phyloP scores from a whole-genome alignment of 2,113 vertebrate species.

The Psittacara wagleri region DNA sequence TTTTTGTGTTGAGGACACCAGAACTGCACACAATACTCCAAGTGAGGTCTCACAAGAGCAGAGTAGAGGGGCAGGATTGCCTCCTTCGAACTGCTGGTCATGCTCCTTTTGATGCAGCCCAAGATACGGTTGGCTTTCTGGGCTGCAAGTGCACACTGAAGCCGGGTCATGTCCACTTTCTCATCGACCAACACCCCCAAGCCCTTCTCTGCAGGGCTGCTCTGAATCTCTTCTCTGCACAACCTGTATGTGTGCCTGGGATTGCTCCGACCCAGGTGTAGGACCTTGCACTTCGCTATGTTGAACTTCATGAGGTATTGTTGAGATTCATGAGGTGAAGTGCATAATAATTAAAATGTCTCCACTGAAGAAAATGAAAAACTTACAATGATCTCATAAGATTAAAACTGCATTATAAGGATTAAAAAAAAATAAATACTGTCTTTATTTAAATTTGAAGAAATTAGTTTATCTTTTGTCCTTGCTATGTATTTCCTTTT shows the following conservation, averaged over 20 bases:
- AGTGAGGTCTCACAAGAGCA: too few relatives aligned
- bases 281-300: neutral
- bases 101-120: too few relatives aligned
- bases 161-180: too few relatives aligned
- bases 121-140: too few relatives aligned
- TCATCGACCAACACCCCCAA: too few relatives aligned
- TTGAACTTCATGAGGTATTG: neutral
- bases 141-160: too few relatives aligned
- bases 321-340: neutral
- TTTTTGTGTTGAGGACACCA: too few relatives aligned
- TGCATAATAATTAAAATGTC: neutral
- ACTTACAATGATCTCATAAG: accelerated
- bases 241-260: neutral
- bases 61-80: too few relatives aligned
- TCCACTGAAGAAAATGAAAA: neutral
- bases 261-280: neutral
- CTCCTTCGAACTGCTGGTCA: too few relatives aligned
- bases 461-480: neutral
- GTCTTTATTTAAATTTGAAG: neutral
- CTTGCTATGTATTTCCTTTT: neutral
- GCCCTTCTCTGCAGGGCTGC: neutral
- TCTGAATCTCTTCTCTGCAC: neutral
- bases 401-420: neutral
- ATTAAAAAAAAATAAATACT: neutral
- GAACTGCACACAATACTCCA: too few relatives aligned